Percentiles rank a stretch among this genome's conserved stretches.
Evolutionary conservation across 2,888 invertebrate genomes (phyloP).

Genomic region (Caenorhabditis sp.): DNA sequence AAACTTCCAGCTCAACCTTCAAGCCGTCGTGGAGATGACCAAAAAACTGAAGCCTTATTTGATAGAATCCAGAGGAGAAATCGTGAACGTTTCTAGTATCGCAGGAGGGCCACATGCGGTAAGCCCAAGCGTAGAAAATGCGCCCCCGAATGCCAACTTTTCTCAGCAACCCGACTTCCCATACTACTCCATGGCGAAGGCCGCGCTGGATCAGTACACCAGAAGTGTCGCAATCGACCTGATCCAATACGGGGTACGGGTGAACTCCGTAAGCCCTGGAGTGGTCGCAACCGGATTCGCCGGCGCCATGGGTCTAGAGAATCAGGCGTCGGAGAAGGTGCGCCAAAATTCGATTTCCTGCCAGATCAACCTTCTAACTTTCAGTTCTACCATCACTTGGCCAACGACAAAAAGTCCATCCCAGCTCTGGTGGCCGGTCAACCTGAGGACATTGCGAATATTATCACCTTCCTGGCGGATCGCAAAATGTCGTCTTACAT

Average conservation of each 20-base stretch:
- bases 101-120: slow-evolving; percentile 33
- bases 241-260: slow-evolving; percentile 46
- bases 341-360: too few species aligned
- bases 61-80: slow-evolving; percentile 38
- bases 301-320: slow-evolving; percentile 49
- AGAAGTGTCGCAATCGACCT: slow-evolving; percentile 42
- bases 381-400: slow-evolving; percentile 33
- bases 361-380: too few species aligned
- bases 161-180: slow-evolving; percentile 20
- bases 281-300: slow-evolving; percentile 58
- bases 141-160: too few species aligned
- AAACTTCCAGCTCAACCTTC: slow-evolving; percentile 27
- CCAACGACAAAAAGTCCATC: slow-evolving; percentile 26
- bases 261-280: slow-evolving; percentile 65
- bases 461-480: slow-evolving; percentile 49
- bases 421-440: slow-evolving; percentile 34
- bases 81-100: slow-evolving; percentile 56
- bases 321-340: slow-evolving; percentile 38
- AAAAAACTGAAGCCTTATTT: slow-evolving; percentile 30
- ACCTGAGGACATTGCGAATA: slow-evolving; percentile 53
- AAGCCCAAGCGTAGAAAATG: too few species aligned
- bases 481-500: slow-evolving; percentile 55
- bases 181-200: slow-evolving; percentile 49
- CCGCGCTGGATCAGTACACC: slow-evolving; percentile 59
- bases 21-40: slow-evolving; percentile 43